Evolutionary conservation across 1,140 invertebrate genomes (phyloP), one percentile per base, ranked within the genome.

Genomic region (Plodia interpunctella): DNA sequence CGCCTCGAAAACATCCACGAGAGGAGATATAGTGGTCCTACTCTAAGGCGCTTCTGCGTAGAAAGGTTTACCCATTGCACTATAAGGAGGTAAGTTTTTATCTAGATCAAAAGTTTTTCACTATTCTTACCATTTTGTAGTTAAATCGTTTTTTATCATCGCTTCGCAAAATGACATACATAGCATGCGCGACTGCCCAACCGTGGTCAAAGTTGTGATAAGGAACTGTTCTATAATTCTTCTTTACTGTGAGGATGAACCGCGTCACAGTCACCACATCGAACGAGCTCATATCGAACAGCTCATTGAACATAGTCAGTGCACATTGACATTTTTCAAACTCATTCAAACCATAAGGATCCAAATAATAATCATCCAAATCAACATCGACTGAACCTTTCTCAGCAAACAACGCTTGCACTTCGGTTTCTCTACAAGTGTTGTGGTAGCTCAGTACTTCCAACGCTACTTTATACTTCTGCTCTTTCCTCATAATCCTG

Each of bases 171-270:
- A 96, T 93, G 15, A 93, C 92, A 73, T 95, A 97, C 92, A 96
- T 95, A 10, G 94, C 92, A 78, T 97, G 95, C 1, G 95, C 95
- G 0, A 97, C 96, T 5, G 94, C 93, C 91, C 96, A 97, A 0
- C 95, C 96, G 76, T 97, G 96, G 15, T 93, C 93, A 93, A 96
- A 97, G 83, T 97, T 97, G 81, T 97, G 96, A 75, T 96, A 96
- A 0, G 94, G 94, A 0, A 97, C 95, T 25, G 92, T 90, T 19
- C 96, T 87, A 78, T 97, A 97, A 85, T 97, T 97, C 76, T 96
- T 97, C 73, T 92, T 92, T 0, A 97, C 95, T 0, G 96, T 97
- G 58, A 97, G 75, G 5, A 93, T 92, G 75, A 97, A 97, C 56
- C 93, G 87, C 19, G 94, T 91, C 35, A 97, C 80, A 52, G 91